These are phyloP conservation scores for Punctoribates punctum DNA, from an alignment of 2,888 invertebrate species.

Conservation along the genomic window DNA sequence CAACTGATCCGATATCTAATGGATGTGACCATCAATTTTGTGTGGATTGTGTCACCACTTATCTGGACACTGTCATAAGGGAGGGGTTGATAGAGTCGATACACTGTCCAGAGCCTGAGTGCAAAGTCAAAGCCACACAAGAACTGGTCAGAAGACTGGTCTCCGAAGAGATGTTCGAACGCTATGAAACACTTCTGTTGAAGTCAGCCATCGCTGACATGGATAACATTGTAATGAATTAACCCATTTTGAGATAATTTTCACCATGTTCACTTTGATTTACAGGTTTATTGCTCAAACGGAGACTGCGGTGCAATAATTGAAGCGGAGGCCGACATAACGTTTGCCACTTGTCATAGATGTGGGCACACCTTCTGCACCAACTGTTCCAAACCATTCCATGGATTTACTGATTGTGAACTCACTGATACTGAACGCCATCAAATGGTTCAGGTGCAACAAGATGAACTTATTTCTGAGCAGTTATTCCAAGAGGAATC, in stretches of 20 bases:
- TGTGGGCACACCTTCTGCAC: not conserved
- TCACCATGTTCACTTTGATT: not conserved
- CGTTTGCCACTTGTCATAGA: not conserved
- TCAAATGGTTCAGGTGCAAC: not conserved
- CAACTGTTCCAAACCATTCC: not conserved
- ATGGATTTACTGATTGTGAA: not conserved
- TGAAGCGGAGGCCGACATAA: not conserved
- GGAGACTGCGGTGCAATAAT: not conserved
- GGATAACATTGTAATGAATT: slow-evolving; percentile 21
- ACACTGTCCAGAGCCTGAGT: not conserved
- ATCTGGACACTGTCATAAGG: not conserved
- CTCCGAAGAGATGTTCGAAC: not conserved
- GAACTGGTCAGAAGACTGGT: not conserved
- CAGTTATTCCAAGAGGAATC: not conserved
- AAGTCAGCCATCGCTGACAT: not conserved
- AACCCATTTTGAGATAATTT: not conserved
- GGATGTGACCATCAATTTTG: slow-evolving; percentile 10
- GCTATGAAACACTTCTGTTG: not conserved
- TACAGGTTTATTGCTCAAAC: not conserved
- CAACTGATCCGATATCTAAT: not conserved
- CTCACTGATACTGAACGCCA: not conserved
- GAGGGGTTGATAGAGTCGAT: not conserved
- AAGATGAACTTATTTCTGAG: not conserved
- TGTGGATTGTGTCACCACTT: not conserved
- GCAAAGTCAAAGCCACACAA: not conserved